These are phyloP conservation scores for Archips crataeganus DNA, from an alignment of 2,888 invertebrate species.

Conservation along the genomic window DNA sequence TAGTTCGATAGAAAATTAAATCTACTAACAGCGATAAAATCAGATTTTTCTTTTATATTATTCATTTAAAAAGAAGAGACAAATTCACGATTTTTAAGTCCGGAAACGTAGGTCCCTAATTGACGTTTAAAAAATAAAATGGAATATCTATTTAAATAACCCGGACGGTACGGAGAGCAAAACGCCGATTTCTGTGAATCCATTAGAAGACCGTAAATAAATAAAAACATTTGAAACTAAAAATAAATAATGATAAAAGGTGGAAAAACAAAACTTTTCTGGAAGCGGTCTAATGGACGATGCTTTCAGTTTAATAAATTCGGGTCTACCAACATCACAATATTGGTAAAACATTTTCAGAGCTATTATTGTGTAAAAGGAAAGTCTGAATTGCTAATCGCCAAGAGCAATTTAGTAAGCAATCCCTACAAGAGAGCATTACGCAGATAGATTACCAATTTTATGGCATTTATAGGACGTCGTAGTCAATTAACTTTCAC, in stretches of 20 bases:
- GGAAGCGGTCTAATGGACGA: constrained; percentile 18
- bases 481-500: constrained; percentile 44
- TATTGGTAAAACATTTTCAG: constrained; percentile 12
- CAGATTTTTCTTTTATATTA: neutral
- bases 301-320: constrained; percentile 15
- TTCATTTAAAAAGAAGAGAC: neutral
- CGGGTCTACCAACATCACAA: constrained; percentile 13
- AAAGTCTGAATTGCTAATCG: constrained; percentile 59
- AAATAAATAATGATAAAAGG: constrained; percentile 22
- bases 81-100: neutral
- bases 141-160: constrained; percentile 8
- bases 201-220: constrained; percentile 34
- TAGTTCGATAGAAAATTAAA: neutral
- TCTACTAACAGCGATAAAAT: neutral
- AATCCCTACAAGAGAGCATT: constrained; percentile 71
- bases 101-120: neutral
- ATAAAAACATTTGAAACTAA: constrained; percentile 29
- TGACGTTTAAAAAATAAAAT: neutral
- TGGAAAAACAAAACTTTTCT: constrained; percentile 17
- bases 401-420: constrained; percentile 61
- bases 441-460: constrained; percentile 60
- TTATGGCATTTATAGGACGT: constrained; percentile 55
- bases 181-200: constrained; percentile 32
- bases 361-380: constrained; percentile 7
- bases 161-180: neutral